Evolutionary conservation across 2,113 vertebrate species (phyloP), one percentile per base, ranked within the genome.

Genomic region (Urocolius indicus): DNA sequence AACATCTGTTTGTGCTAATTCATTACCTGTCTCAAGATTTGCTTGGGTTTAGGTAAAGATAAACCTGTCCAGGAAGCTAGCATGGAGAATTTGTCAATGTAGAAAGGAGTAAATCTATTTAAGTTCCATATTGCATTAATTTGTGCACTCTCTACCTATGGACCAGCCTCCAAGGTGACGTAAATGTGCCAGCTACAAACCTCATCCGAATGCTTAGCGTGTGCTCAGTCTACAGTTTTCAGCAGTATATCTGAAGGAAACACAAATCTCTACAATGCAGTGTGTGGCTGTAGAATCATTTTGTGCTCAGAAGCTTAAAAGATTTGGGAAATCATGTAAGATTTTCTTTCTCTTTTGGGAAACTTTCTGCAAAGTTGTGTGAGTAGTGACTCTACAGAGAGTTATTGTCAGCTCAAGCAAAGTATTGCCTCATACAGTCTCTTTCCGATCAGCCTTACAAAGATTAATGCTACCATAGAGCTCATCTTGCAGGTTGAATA

Each of bases 141-240:
- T 16, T 16, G 2, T 32, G 9, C 0, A 3, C 0, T 10, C 21
- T n/a, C 23, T 75, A 30, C 26, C 30, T 61, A 4, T 76, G 62
- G 51, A 57, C 62, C 71, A 52, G 11, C 20, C 19, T 58, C 15
- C 23, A 22, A 48, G 24, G 12, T n/a, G 14, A 5, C 72, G 8
- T 57, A 55, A 92, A 67, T 29, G 13, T 11, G 36, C 19, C 20
- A 41, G 7, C 36, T 36, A 4, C 55, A 79, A 79, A 54, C 36
- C 2, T 1, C 29, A 19, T 52, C 30, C 45, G 62, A 45, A 62
- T 59, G 43, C 5, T 21, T 66, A 6, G 16, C 68, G 13, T 0
- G 0, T 54, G 41, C 48, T 85, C 29, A 78, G 10, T 6, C 30
- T 69, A 7, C 16, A 24, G 8, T 62, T 77, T 27, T 51, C n/a